A percentile compares a stretch with the other conserved stretches of the same genome.
These are phyloP conservation scores for Pollenia griseotomentosa DNA, from an alignment of 2,888 invertebrate species.

Conservation along the genomic window DNA sequence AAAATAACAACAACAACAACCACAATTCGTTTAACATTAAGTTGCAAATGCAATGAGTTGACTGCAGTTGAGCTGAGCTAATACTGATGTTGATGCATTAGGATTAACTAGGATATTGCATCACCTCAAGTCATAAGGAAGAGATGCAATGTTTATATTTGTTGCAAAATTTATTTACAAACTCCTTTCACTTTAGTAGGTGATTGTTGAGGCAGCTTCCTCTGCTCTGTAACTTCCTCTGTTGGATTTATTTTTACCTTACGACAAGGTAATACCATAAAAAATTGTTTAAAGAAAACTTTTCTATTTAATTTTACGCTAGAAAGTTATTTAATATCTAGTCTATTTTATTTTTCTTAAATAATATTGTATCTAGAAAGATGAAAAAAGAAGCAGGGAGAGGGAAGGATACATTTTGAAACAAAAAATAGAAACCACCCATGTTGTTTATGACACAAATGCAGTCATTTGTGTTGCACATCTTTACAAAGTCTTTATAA, in stretches of 20 bases:
- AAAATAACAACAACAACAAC: constrained; percentile 2
- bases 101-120: constrained; percentile 57
- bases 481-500: constrained; percentile 38
- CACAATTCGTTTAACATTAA: constrained; percentile 28
- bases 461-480: constrained; percentile 26
- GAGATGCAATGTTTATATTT: constrained; percentile 36
- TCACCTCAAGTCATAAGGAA: constrained; percentile 47
- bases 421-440: constrained; percentile 34
- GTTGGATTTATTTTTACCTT: neutral
- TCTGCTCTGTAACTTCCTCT: neutral
- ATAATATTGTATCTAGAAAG: neutral
- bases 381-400: neutral
- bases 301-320: constrained; percentile 53
- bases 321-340: constrained; percentile 48
- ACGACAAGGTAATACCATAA: neutral
- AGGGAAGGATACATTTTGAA: neutral
- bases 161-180: constrained; percentile 44
- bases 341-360: neutral
- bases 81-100: constrained; percentile 41
- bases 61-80: constrained; percentile 9
- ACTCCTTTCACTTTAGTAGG: constrained; percentile 70
- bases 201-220: constrained; percentile 37
- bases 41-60: constrained; percentile 22
- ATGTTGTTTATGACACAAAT: constrained; percentile 52
- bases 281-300: constrained; percentile 13